Evolutionary conservation across 2,113 vertebrate genomes (phyloP).

Genomic region (Tupaia tana): DNA sequence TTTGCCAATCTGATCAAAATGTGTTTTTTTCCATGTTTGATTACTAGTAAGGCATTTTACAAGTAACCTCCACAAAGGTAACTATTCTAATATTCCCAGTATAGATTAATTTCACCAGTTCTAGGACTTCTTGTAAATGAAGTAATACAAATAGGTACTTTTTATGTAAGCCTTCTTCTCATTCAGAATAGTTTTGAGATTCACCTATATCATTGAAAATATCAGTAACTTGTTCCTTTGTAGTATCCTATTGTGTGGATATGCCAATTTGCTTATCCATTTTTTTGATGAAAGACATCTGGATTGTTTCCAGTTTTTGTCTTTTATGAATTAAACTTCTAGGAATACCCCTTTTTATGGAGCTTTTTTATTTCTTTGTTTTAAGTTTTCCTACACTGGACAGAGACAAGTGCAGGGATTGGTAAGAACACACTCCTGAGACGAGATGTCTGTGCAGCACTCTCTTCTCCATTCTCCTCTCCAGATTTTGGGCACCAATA

Average conservation of each 20-base stretch:
- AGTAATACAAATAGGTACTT: neutral
- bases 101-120: neutral
- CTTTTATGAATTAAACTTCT: neutral
- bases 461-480: too few species aligned
- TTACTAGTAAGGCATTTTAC: neutral
- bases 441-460: too few species aligned
- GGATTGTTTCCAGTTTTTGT: neutral
- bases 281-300: neutral
- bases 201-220: neutral
- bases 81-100: neutral
- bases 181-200: neutral
- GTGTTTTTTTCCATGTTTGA: neutral
- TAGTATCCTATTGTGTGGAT: neutral
- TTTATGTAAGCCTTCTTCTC: neutral
- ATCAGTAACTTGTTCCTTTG: neutral
- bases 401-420: too few species aligned
- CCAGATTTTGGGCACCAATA: too few species aligned
- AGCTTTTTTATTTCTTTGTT: neutral
- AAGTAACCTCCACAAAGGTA: neutral
- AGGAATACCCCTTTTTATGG: neutral
- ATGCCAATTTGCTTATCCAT: neutral
- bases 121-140: neutral
- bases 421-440: too few species aligned
- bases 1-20: neutral
- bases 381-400: neutral